These are phyloP conservation scores for Scelioninae gen. 2 DNA, from an alignment of 2,888 invertebrate species.

Conservation along the genomic window DNA sequence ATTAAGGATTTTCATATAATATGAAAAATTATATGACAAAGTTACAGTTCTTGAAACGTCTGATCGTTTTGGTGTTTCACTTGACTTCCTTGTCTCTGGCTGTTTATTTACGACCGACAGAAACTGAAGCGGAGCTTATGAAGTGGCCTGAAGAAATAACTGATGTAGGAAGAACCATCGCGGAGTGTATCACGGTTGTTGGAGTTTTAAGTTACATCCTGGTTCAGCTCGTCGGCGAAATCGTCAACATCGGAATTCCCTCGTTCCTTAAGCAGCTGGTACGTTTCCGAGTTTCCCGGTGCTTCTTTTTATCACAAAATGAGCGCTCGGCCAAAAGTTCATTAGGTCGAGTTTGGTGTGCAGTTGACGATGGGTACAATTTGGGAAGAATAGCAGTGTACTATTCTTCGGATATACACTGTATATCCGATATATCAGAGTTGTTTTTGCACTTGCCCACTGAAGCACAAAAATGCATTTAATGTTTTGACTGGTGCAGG, in stretches of 20 bases:
- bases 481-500: no score
- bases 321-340: conserved; percentile 1
- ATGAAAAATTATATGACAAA: conserved; percentile 72
- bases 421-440: no score
- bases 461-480: no score
- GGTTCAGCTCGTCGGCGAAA: conserved; percentile 94
- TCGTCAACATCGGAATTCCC: conserved; percentile 93
- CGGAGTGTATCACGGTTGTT: conserved; percentile 88
- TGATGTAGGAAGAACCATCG: conserved; percentile 74
- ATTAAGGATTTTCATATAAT: conserved; percentile 18
- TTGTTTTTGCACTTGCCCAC: no score
- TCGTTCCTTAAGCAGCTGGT: conserved; percentile 96
- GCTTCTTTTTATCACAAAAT: conserved; percentile 6
- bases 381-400: not conserved
- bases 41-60: conserved; percentile 94
- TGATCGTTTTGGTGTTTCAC: conserved; percentile 91
- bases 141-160: conserved; percentile 77
- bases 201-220: conserved; percentile 93
- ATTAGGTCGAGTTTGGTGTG: no score
- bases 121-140: conserved; percentile 78
- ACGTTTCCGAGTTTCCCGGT: conserved; percentile 58
- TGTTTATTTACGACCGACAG: conserved; percentile 91
- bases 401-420: no score
- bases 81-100: conserved; percentile 91
- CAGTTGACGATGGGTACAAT: not conserved